Evolutionary conservation across 2,888 invertebrate genomes (phyloP), one percentile per base, ranked within the genome.

Genomic region (Sycophila texana): DNA sequence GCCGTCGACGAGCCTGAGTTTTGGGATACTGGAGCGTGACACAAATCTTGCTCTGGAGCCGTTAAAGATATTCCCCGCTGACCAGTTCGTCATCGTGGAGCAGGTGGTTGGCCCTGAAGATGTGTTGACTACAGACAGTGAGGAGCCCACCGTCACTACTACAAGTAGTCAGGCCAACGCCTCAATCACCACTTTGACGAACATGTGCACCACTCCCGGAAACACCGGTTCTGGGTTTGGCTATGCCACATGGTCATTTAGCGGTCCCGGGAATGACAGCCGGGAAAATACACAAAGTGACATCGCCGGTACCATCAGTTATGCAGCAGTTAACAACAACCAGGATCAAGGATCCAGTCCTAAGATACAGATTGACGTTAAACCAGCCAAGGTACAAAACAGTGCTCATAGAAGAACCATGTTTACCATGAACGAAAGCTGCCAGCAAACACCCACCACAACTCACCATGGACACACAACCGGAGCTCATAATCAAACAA

Each of bases 401-500:
- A 88, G 87, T 75, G 83, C 87, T 16, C 89, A 89, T 66, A 86
- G 90, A 77, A 85, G 90, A 76, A 88, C 89, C 10, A 89, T 90
- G 87, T 90, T 90, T 80, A 83, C 88, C 20, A 90, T 90, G 89
- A 89, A 88, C 73, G 89, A 89, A 81, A 87, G 86, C 77, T 90
- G 90, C 84, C 89, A 89, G 77, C 89, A 88, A 75, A 87, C 88
- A 20, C 86, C 88, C 0, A 85, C 84, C 70, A 84, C 83, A 18
- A 86, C 86, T 2, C 89, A 88, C 82, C 89, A 88, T 60, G 85
- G 87, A 63, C 88, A 86, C 82, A 80, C 80, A 0, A 83, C 83
- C 2, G 88, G 86, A 85, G 88, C 86, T 77, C 88, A 83, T 90
- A 92, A 87, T 92, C 92, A 86, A 92, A 92, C 89, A 85, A 92